Percentiles rank a stretch among this genome's conserved stretches.
Conservation (phyloP, 2,888 invertebrate genomes). For the Lepidonotus clava region DNA sequence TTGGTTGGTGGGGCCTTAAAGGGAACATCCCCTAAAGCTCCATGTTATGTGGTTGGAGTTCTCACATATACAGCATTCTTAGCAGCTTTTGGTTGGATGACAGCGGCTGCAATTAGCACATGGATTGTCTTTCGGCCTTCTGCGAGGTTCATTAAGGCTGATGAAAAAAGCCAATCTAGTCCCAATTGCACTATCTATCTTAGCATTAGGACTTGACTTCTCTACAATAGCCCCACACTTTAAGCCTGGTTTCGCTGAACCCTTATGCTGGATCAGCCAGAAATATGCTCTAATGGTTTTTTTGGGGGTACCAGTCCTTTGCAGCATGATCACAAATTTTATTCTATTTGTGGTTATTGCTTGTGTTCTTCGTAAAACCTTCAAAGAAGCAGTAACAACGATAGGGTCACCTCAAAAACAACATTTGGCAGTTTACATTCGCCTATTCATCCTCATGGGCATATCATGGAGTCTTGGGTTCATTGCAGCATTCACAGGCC, state of each 20-base stretch:
- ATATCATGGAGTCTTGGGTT: neutral
- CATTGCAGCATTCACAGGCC: neutral
- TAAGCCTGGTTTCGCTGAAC: neutral
- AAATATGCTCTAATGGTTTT: neutral
- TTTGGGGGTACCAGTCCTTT: neutral
- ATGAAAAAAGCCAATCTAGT: neutral
- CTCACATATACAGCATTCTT: neutral
- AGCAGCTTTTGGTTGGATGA: conserved; percentile 2
- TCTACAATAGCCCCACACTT: neutral
- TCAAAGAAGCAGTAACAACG: conserved; percentile 29
- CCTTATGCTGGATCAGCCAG: neutral
- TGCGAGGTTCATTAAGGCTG: neutral
- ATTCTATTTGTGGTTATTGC: neutral
- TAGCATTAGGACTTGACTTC: neutral
- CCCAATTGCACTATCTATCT: neutral
- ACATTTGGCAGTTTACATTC: neutral
- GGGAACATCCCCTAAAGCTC: neutral
- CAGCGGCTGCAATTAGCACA: neutral
- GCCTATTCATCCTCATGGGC: neutral
- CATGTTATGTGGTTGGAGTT: neutral
- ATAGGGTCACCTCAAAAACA: neutral
- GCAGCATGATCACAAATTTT: neutral
- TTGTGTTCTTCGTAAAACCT: neutral
- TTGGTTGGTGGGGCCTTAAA: neutral
- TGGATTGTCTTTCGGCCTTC: neutral